Conservation (phyloP, 2,797 vertebrate species). For the Pseudochaenichthys georgianus region DNA sequence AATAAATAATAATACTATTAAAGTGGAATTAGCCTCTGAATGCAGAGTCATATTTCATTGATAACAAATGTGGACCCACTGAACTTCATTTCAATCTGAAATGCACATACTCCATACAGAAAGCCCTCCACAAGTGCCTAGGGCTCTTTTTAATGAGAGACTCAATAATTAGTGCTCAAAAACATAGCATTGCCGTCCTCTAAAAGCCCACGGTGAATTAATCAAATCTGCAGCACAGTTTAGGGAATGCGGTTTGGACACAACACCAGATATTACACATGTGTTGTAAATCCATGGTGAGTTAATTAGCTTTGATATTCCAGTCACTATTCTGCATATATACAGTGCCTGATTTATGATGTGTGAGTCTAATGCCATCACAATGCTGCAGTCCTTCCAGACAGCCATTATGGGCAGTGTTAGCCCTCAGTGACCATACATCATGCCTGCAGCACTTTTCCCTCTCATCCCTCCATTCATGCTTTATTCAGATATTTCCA, state of each 20-base stretch:
- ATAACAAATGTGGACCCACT: neutral
- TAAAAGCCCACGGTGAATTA: constrained; percentile 32
- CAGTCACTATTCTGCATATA: constrained; percentile 8
- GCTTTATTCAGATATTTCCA: constrained; percentile 62
- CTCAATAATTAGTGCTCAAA: constrained; percentile 39
- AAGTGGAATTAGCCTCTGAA: no score
- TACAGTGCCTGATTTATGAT: constrained; percentile 15
- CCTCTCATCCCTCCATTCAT: constrained; percentile 46
- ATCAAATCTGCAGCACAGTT: constrained; percentile 18
- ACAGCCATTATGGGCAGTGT: constrained; percentile 22
- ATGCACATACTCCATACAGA: neutral
- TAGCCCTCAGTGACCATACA: constrained; percentile 33
- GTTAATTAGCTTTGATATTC: constrained; percentile 36
- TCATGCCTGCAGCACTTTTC: constrained; percentile 37
- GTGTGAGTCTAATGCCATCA: constrained; percentile 12
- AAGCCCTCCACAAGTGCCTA: neutral
- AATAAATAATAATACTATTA: no score
- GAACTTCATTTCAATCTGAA: neutral
- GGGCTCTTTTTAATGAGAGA: constrained; percentile 47
- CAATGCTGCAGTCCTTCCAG: constrained; percentile 21
- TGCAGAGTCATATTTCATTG: neutral
- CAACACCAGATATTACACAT: constrained; percentile 21
- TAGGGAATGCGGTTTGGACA: constrained; percentile 15
- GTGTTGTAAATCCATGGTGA: constrained; percentile 34
- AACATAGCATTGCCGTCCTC: constrained; percentile 5